Conservation (phyloP, 2,888 invertebrate genomes). For the Trachelus stipa region DNA sequence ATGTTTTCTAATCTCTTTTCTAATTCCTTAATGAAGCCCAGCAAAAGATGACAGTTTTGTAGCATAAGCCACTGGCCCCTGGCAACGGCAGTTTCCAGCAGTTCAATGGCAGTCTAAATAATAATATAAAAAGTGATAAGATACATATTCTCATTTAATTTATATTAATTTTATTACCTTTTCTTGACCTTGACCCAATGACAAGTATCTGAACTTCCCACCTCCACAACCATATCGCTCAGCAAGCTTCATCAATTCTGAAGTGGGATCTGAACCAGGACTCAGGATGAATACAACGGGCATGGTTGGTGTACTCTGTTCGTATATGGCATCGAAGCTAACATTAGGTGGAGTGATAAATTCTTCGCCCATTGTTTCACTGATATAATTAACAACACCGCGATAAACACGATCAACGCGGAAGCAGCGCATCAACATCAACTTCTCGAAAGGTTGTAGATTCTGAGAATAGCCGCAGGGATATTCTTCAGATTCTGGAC, state of each 20-base stretch:
- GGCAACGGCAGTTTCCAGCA: constrained; percentile 77
- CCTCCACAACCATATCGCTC: constrained; percentile 74
- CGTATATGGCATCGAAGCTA: constrained; percentile 85
- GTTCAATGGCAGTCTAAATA: constrained; percentile 74
- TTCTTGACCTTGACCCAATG: constrained; percentile 95
- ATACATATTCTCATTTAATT: not conserved
- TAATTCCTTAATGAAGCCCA: constrained; percentile 81
- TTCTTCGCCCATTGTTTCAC: constrained; percentile 85
- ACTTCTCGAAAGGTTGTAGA: constrained; percentile 75
- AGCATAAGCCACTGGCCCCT: constrained; percentile 93
- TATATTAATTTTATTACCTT: constrained; percentile 67
- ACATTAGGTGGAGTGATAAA: constrained; percentile 85
- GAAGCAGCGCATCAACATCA: constrained; percentile 91
- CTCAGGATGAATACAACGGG: constrained; percentile 94
- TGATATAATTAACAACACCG: constrained; percentile 87
- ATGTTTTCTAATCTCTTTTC: constrained; percentile 87
- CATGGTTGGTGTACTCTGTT: constrained; percentile 84
- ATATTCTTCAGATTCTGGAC: constrained; percentile 79
- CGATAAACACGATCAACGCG: constrained; percentile 89
- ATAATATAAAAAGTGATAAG: constrained; percentile 9
- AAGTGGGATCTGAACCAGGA: constrained; percentile 94
- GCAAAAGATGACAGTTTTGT: constrained; percentile 90
- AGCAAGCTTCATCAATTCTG: constrained; percentile 84
- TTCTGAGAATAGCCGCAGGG: constrained; percentile 79
- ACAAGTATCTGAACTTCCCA: constrained; percentile 87